A percentile compares a stretch with the other conserved stretches of the same genome.
These are phyloP conservation scores for Drosophila leontia DNA, from an alignment of 1,140 invertebrate genomes.

Conservation along the genomic window DNA sequence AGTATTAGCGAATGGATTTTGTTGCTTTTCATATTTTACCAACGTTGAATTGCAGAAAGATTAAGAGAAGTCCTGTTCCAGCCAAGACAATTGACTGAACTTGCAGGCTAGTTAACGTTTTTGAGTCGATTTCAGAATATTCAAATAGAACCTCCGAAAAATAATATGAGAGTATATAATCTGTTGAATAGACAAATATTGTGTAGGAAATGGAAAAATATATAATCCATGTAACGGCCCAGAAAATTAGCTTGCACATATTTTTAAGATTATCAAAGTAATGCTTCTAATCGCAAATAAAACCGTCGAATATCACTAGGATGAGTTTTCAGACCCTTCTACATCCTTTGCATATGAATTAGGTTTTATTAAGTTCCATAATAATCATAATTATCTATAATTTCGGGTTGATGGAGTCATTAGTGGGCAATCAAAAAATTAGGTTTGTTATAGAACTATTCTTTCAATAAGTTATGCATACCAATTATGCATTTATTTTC, in stretches of 20 bases:
- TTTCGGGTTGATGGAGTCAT: neutral
- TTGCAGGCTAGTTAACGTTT: fast-evolving
- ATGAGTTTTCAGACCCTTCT: neutral
- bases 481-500: too few relatives aligned
- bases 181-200: fast-evolving
- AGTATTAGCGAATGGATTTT: neutral
- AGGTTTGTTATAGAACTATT: neutral
- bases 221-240: neutral
- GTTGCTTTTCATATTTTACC: neutral
- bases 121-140: too few relatives aligned
- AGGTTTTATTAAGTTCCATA: neutral
- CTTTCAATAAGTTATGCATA: too few relatives aligned
- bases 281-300: too few relatives aligned
- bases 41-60: slow-evolving; percentile 20
- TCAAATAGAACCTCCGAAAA: neutral
- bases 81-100: neutral
- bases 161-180: neutral
- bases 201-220: fast-evolving
- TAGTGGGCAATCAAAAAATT: neutral
- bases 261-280: too few relatives aligned
- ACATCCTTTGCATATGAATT: too few relatives aligned
- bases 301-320: neutral
- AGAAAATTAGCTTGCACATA: slow-evolving; percentile 2
- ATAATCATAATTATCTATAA: neutral
- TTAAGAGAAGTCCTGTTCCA: neutral